Evolutionary conservation across 2,113 vertebrate species (phyloP), one percentile per base, ranked within the genome.

Genomic region (Macrotus californicus): DNA sequence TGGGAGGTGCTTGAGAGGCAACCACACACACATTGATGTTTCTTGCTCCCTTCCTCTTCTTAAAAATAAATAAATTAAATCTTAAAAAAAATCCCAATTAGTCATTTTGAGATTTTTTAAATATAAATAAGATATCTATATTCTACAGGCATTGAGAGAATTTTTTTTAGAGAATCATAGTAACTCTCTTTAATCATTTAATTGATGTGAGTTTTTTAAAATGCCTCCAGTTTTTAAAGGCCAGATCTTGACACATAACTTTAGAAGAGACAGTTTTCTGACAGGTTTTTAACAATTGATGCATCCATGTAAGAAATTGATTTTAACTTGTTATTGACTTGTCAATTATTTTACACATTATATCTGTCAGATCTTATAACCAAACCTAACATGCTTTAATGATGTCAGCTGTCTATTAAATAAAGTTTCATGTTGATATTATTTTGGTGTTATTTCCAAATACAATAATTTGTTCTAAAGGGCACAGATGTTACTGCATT

Each of bases 311-410:
- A 69, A 77, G 31, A 87, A 81, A 67, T 86, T 3, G 34, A 93
- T 91, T 90, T 93, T 89, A 26, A 50, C 61, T 21, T 83, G 8
- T 69, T 82, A 73, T 80, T 50, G 24, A 94, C 81, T 87, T 90
- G 6, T 39, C 19, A 88, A n/a, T 91, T 88, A 79, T 75, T 90
- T 92, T 94, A 88, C 3, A 31, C 75, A 56, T 87, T 7, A 24
- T 52, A 31, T 56, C 34, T 91, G 3, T 88, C 92, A 70, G 31
- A 24, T 86, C 21, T 67, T 87, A 64, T 70, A 48, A 48, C 43
- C 73, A 93, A 88, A 81, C 24, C 12, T 18, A 73, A 72, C 16
- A 72, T 96, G 41, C 10, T 76, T 83, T 75, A 34, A 82, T 43
- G 7, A 93, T 91, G 15, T 14, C n/a, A 86, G 31, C 80, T 88